These are phyloP conservation scores for Protodeltote pygarga DNA, from an alignment of 2,888 invertebrate species.

Conservation along the genomic window DNA sequence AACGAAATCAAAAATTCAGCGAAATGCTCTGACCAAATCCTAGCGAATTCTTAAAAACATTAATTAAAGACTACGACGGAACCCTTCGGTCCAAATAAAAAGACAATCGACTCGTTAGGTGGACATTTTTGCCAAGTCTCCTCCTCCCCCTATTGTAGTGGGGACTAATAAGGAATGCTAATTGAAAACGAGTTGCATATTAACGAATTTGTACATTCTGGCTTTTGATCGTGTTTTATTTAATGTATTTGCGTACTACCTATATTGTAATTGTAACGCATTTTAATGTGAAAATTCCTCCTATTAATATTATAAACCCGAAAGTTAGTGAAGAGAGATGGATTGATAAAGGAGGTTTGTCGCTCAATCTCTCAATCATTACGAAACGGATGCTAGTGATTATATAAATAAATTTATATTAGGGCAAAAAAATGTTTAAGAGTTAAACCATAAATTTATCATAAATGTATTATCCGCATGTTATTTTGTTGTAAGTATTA, in stretches of 20 bases:
- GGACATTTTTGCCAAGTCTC: conserved; percentile 62
- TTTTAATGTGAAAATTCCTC: too few species aligned
- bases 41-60: conserved; percentile 15
- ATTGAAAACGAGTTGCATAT: conserved; percentile 65
- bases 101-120: conserved; percentile 80
- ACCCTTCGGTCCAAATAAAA: conserved; percentile 76
- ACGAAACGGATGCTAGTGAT: too few species aligned
- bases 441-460: neutral
- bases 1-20: neutral
- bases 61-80: conserved; percentile 49
- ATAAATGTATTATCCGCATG: neutral
- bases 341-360: too few species aligned
- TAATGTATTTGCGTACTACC: neutral
- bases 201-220: conserved; percentile 49
- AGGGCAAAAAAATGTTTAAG: too few species aligned
- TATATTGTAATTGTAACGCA: too few species aligned
- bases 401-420: too few species aligned
- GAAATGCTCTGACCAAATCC: conserved; percentile 6
- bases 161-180: conserved; percentile 69
- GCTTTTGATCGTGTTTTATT: conserved; percentile 14
- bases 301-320: too few species aligned
- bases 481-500: conserved; percentile 11
- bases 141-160: conserved; percentile 42
- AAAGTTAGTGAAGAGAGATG: too few species aligned
- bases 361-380: neutral